Evolutionary conservation across 2,888 invertebrate genomes (phyloP).

Genomic region (Taphrorychus bicolor): DNA sequence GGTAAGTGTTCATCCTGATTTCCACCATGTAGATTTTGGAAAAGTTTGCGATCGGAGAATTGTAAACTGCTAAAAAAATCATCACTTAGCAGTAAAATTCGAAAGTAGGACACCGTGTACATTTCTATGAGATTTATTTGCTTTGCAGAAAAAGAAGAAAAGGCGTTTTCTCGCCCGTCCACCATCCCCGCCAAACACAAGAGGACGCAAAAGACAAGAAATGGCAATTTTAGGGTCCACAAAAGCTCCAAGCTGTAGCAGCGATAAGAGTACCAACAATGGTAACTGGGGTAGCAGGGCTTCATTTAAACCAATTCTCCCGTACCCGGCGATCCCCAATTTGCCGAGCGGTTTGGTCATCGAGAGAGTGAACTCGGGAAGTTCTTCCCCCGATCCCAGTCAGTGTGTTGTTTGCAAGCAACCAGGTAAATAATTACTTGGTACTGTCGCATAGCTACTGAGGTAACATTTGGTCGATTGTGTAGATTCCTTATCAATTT

Average conservation of each 20-base stretch:
- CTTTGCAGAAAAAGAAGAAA: slow-evolving; percentile 61
- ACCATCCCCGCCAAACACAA: slow-evolving; percentile 62
- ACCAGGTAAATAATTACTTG: too few relatives aligned
- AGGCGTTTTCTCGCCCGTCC: slow-evolving; percentile 60
- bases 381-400: slow-evolving; percentile 54
- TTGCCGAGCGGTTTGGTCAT: slow-evolving; percentile 64
- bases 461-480: too few relatives aligned
- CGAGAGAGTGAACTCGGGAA: slow-evolving; percentile 61
- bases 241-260: slow-evolving; percentile 1
- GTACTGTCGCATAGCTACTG: too few relatives aligned
- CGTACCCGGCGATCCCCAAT: slow-evolving; percentile 57
- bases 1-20: slow-evolving; percentile 43
- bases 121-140: too few relatives aligned
- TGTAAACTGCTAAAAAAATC: too few relatives aligned
- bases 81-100: too few relatives aligned
- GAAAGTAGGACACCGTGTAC: too few relatives aligned
- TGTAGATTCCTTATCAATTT: slow-evolving; percentile 60
- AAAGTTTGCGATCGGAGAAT: too few relatives aligned
- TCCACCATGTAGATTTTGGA: too few relatives aligned
- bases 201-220: slow-evolving; percentile 58
- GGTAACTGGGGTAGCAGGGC: not conserved
- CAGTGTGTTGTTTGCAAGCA: slow-evolving; percentile 61
- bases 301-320: slow-evolving; percentile 13
- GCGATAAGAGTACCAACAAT: not conserved
- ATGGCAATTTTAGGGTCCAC: slow-evolving; percentile 16